Percentiles rank a stretch among this genome's conserved stretches.
Evolutionary conservation across 2,888 invertebrate genomes (phyloP).

Genomic region (Coecobrya sp.): DNA sequence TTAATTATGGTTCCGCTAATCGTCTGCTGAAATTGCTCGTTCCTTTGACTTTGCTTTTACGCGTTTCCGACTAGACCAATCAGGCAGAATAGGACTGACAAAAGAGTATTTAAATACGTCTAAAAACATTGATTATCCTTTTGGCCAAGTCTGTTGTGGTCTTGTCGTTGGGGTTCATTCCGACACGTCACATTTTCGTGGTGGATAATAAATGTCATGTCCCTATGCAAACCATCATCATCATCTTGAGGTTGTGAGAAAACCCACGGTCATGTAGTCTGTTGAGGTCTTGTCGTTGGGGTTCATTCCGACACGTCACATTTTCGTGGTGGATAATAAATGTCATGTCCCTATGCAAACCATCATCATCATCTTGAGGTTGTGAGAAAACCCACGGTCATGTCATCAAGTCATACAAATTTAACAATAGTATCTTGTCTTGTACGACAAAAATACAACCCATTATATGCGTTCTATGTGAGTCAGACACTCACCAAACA

Average conservation of each 20-base stretch:
- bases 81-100: neutral
- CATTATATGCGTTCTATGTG: neutral
- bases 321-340: constrained; percentile 19
- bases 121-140: constrained; percentile 27
- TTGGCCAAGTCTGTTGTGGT: neutral
- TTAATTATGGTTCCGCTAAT: constrained; percentile 73
- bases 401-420: constrained; percentile 27
- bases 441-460: neutral
- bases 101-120: neutral
- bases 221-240: neutral
- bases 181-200: constrained; percentile 28
- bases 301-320: constrained; percentile 34
- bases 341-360: constrained; percentile 13
- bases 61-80: neutral
- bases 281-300: neutral
- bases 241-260: constrained; percentile 22
- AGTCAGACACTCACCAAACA: neutral
- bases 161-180: neutral
- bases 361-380: constrained; percentile 13
- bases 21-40: constrained; percentile 62
- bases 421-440: constrained; percentile 24
- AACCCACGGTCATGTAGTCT: constrained; percentile 20
- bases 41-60: constrained; percentile 23
- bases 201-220: constrained; percentile 31
- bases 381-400: constrained; percentile 25